Evolutionary conservation across 2,888 invertebrate genomes (phyloP), one percentile per base, ranked within the genome.

Genomic region (Drosophila melanocephala): DNA sequence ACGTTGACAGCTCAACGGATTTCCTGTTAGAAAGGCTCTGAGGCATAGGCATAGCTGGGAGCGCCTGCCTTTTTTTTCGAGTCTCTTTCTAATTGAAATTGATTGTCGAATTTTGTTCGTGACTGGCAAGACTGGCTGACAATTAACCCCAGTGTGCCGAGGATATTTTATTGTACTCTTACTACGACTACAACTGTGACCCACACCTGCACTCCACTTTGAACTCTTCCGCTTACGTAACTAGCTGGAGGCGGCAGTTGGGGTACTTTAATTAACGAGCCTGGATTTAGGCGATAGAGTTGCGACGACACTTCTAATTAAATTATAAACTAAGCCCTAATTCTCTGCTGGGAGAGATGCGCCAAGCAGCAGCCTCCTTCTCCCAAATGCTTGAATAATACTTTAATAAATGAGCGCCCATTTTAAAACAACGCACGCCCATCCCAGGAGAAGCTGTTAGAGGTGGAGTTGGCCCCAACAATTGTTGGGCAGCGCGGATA

Each of bases 21-120:
- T 86, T 86, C 86, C 90, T 90, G 86, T 83, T 90, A 90, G 86
- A 86, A 86, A 88, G 86, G 86, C 90, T 81, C 82, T 79, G 67
- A 7, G 56, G 10, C 47, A 47, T 47, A 9, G 35, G 16, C 35
- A 26, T 26, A 47, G 16, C 26, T 80, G 69, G 71, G 62, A 68
- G 70, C 64, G 67, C 60, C 53, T 5, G 28, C 19, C 10, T 33
- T 14, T 22, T 22, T 14, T n/a, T 12, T 44, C 22, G 50, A 69
- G 61, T 66, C 69, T 65, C 53, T 66, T 55, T 71, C 51, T 62
- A 76, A 84, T 74, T 76, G 50, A 82, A 89, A 88, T 88, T 77
- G 83, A 88, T 88, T 73, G 87, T 66, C 69, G 62, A 80, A 80
- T 75, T 75, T 47, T 53, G 61, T 74, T 86, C 86, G 86, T 86